phyloP scores from a whole-genome alignment of 2,113 vertebrate species.

The Planiliza haematocheilus region DNA sequence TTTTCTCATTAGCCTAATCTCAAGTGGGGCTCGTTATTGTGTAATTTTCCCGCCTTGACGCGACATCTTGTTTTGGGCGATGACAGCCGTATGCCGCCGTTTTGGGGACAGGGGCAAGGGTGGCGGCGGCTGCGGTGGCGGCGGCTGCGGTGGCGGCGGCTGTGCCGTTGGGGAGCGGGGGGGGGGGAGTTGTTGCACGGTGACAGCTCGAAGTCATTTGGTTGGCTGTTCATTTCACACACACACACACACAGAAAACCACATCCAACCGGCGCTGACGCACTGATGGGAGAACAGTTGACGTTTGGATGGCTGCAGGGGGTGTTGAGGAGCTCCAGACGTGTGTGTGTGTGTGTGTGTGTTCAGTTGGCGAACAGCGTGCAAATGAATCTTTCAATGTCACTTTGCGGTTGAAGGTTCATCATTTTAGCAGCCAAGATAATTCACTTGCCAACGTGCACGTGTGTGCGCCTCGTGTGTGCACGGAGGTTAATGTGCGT shows the following conservation, averaged over 20 bases:
- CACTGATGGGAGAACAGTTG: slow-evolving; percentile 60
- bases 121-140: slow-evolving; percentile 14
- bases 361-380: slow-evolving; percentile 50
- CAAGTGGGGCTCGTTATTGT: slow-evolving; percentile 86
- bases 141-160: not conserved
- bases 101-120: slow-evolving; percentile 72
- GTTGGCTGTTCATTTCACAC: slow-evolving; percentile 64
- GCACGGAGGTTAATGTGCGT: slow-evolving; percentile 5
- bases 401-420: slow-evolving; percentile 76
- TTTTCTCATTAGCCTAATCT: slow-evolving; percentile 93
- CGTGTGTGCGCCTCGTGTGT: slow-evolving; percentile 8
- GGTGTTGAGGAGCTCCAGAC: slow-evolving; percentile 49
- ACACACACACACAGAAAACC: slow-evolving; percentile 13
- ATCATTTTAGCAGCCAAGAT: slow-evolving; percentile 76
- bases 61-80: slow-evolving; percentile 83
- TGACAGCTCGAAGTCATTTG: slow-evolving; percentile 75
- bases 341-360: slow-evolving; percentile 44
- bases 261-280: slow-evolving; percentile 45
- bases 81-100: slow-evolving; percentile 83
- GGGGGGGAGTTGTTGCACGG: slow-evolving; percentile 32
- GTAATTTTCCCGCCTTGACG: slow-evolving; percentile 82
- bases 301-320: slow-evolving; percentile 66
- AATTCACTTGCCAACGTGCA: slow-evolving; percentile 72
- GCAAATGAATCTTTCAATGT: slow-evolving; percentile 81
- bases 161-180: not conserved